Evolutionary conservation across 2,888 invertebrate genomes (phyloP).

Genomic region (Philereme vetulata): DNA sequence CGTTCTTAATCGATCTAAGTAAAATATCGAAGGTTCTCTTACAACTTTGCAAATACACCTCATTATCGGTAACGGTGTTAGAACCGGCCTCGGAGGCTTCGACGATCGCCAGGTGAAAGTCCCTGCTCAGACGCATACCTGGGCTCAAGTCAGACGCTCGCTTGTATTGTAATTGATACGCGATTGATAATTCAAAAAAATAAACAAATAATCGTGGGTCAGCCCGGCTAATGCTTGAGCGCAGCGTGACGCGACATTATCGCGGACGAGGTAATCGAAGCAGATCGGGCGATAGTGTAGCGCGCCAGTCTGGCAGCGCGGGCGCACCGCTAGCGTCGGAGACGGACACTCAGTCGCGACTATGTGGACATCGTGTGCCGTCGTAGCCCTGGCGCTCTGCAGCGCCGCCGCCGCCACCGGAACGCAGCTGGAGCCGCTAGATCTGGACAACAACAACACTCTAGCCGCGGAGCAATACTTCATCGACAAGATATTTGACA

Average conservation of each 20-base stretch:
- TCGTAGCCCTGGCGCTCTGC: constrained; percentile 60
- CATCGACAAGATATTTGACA: constrained; percentile 81
- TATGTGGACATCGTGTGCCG: constrained; percentile 66
- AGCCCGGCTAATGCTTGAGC: constrained; percentile 51
- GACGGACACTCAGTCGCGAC: constrained; percentile 59
- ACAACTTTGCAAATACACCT: constrained; percentile 59
- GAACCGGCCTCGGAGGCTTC: constrained; percentile 69
- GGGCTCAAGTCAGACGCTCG: constrained; percentile 67
- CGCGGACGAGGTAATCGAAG: constrained; percentile 57
- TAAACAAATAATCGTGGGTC: constrained; percentile 67
- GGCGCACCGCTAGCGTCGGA: constrained; percentile 42
- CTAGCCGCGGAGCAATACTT: constrained; percentile 74
- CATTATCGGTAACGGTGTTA: constrained; percentile 76
- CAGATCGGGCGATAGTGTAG: constrained; percentile 67
- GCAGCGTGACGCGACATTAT: constrained; percentile 57
- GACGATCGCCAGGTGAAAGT: constrained; percentile 75
- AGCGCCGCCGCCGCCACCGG: constrained; percentile 43
- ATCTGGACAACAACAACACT: constrained; percentile 54
- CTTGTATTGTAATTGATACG: constrained; percentile 42
- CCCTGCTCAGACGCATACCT: constrained; percentile 72
- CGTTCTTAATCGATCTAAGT: constrained; percentile 30
- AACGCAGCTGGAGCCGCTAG: constrained; percentile 31
- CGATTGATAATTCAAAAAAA: constrained; percentile 58
- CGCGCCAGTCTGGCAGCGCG: constrained; percentile 57
- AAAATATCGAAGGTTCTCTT: constrained; percentile 45